A percentile compares a stretch with the other conserved stretches of the same genome.
phyloP scores from a whole-genome alignment of 2,888 invertebrate genomes.

The Scaptomyza polygonia region DNA sequence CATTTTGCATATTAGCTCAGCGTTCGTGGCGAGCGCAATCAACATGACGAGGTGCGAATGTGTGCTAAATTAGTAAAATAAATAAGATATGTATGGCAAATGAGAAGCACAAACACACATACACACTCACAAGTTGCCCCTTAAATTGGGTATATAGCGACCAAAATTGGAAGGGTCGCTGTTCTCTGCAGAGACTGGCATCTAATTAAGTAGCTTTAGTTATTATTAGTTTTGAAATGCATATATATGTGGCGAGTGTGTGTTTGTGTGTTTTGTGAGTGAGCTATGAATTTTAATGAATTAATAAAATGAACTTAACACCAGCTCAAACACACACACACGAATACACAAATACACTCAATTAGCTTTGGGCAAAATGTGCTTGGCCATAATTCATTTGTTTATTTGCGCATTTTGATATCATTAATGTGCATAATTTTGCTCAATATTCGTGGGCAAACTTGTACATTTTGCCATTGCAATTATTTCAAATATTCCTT shows the following conservation, averaged over 20 bases:
- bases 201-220: conserved; percentile 73
- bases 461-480: conserved; percentile 7
- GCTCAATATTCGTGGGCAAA: conserved; percentile 20
- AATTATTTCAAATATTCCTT: conserved; percentile 20
- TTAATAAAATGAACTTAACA: conserved; percentile 71
- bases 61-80: conserved; percentile 77
- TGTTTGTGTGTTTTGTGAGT: conserved; percentile 14
- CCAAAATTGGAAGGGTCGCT: conserved; percentile 18
- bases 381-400: conserved; percentile 62
- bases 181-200: conserved; percentile 50
- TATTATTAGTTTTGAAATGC: conserved; percentile 69
- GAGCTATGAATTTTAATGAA: conserved; percentile 77
- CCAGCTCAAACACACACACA: conserved; percentile 19
- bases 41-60: conserved; percentile 69
- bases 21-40: conserved; percentile 51
- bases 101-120: conserved; percentile 17
- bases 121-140: neutral
- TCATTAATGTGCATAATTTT: conserved; percentile 67
- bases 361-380: conserved; percentile 38
- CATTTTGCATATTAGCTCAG: conserved; percentile 47
- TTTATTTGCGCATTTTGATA: conserved; percentile 69
- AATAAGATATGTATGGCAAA: conserved; percentile 65
- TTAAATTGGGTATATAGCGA: neutral
- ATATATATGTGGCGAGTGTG: conserved; percentile 4
- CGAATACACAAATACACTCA: conserved; percentile 22